Base-by-base conservation (phyloP, 1,140 invertebrate species). In the Lethrus apterus region DNA sequence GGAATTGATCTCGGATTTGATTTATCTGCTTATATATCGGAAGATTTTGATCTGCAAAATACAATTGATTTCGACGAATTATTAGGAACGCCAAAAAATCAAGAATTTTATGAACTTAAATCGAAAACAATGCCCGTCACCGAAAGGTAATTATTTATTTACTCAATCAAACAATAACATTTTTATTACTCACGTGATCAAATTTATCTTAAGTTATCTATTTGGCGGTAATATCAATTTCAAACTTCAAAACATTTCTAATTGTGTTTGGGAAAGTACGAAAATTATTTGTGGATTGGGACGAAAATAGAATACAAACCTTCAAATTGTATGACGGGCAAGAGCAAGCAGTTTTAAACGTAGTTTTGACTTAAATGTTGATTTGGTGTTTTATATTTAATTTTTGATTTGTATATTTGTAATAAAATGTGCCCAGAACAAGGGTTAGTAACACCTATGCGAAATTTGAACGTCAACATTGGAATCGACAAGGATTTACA, bases 1-100 rank as follows among this genome's bases (percentile, higher is more conserved):
- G 81, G 80, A 32, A 80, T 83, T 59, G 80, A 83, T 65, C 72
- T 84, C 70, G 79, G 77, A 49, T 84, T 80, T 57, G 81, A 84
- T 70, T 70, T 82, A 54, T 77, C 76, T 40, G 75, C 79, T 41
- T 68, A 80, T 30, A 47, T 58, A 4, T 65, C 73, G 52, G 73
- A 73, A 52, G 71, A 78, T 66, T 65, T 74, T 59, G 65, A 70
- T 63, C 62, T 70, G 65, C 63, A 74, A 68, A 64, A 73, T 64
- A 64, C 68, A 64, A 57, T 68, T 65, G 68, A 76, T 74, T 57
- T 75, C 65, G 65, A 74, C 67, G 72, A 72, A 66, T 65, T 52
- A 54, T 62, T 57, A 62, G 71, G 65, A 48, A 52, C 74, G 67
- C 48, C 77, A 75, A 70, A 79, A 80, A 60, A 76, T 76, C 62